Evolutionary conservation across 2,888 invertebrate species (phyloP), one percentile per base, ranked within the genome.

Genomic region (Sturmia bella): DNA sequence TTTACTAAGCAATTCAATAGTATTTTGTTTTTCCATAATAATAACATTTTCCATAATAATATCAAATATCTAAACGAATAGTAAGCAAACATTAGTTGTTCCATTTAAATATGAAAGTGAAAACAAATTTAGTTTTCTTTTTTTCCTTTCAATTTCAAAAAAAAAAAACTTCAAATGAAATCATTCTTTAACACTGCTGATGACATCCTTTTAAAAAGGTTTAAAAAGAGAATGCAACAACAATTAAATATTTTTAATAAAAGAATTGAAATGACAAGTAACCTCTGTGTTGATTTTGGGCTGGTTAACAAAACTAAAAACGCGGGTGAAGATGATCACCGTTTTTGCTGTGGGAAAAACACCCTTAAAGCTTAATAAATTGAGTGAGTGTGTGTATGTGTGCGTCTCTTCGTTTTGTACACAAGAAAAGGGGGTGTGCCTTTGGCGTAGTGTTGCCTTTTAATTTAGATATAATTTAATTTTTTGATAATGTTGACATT

Each of bases 381-480:
- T n/a, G 13, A 52, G 13, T 13, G 7, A 1, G 9, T 27, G 6
- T 27, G 27, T 27, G 6, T 27, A 27, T 27, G 27, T 27, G 6
- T 27, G 27, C 6, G 6, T n/a, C n/a, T n/a, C n/a, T n/a, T n/a
- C n/a, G n/a, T n/a, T n/a, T n/a, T 32, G 7, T 32, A 32, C 32
- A 32, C 11, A 6, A 63, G 43, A 39, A 56, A 45, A 69, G 50
- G 37, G 69, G 73, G 81, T 81, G 77, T 73, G 68, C 73, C 48
- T 52, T 52, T 43, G 68, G 73, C 77, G 41, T 63, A 69, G 77
- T 80, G 75, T 73, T 81, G 77, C 68, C 69, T 77, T 77, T 81
- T 81, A 77, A 77, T 81, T 81, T 69, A 63, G 50, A 73, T 57
- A 77, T 81, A 81, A 81, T 81, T 81, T 57, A 69, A 81, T 81